phyloP scores from a whole-genome alignment of 2,888 invertebrate species.

The Drosophila neonasuta region DNA sequence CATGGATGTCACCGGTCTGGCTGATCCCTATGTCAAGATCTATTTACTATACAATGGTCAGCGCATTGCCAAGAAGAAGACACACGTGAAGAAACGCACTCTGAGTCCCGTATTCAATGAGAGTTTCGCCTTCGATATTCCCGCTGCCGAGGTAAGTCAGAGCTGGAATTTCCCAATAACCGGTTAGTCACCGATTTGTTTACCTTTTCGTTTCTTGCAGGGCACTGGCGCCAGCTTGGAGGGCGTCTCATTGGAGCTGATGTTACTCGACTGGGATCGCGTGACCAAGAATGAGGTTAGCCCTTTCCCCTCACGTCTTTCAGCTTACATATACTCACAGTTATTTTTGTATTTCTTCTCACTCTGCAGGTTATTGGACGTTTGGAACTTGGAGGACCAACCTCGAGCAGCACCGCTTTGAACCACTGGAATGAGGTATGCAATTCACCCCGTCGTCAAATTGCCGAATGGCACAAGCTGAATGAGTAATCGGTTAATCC shows the following conservation, averaged over 20 bases:
- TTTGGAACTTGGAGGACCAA: conserved; percentile 93
- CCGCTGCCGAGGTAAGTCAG: conserved; percentile 85
- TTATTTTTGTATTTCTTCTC: neutral
- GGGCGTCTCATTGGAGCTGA: conserved; percentile 82
- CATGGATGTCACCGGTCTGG: conserved; percentile 98
- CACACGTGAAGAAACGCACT: conserved; percentile 98
- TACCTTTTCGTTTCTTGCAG: conserved; percentile 54
- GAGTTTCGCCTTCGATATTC: conserved; percentile 98
- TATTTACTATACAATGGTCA: conserved; percentile 98
- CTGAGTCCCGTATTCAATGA: conserved; percentile 99
- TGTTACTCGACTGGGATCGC: conserved; percentile 95
- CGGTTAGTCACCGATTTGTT: neutral
- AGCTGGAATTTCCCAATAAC: neutral
- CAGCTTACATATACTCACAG: neutral
- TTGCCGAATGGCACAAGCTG: conserved; percentile 99
- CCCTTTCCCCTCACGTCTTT: conserved; percentile 3
- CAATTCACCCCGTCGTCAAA: conserved; percentile 97
- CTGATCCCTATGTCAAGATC: conserved; percentile 98
- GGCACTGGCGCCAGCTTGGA: conserved; percentile 82
- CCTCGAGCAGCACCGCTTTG: conserved; percentile 90
- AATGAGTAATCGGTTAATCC: conserved; percentile 86
- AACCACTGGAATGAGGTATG: conserved; percentile 99
- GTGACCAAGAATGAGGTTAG: conserved; percentile 98
- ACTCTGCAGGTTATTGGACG: conserved; percentile 93
- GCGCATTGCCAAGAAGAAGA: conserved; percentile 99